A percentile compares a stretch with the other conserved stretches of the same genome.
Conservation (phyloP, 1,140 invertebrate genomes). For the Atta texana region DNA sequence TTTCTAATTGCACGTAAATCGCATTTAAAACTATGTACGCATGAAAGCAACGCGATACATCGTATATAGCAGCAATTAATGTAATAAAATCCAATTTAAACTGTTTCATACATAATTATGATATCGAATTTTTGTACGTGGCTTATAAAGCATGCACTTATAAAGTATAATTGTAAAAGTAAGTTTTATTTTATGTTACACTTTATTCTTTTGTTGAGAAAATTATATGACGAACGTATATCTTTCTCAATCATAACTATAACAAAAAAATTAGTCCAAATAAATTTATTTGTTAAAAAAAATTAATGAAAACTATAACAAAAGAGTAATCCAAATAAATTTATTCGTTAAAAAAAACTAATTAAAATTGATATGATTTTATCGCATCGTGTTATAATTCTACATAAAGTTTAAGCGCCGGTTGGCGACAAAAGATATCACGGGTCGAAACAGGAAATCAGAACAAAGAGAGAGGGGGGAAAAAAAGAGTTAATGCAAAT, state of each 20-base stretch:
- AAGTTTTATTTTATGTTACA: background rate
- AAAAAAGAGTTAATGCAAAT: constrained; percentile 56
- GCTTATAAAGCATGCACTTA: background rate
- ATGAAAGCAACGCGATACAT: background rate
- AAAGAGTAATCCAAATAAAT: no score
- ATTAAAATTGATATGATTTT: constrained; percentile 48
- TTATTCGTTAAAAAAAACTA: constrained; percentile 25
- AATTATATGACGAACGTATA: background rate
- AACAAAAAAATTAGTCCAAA: no score
- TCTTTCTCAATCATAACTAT: background rate
- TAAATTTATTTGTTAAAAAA: background rate
- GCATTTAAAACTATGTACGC: constrained; percentile 1
- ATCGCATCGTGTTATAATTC: constrained; percentile 40
- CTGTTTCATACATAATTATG: background rate
- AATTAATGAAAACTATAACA: constrained; percentile 7
- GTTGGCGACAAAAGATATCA: constrained; percentile 57
- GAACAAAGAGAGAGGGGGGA: background rate
- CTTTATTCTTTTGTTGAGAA: background rate
- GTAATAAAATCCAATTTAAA: constrained; percentile 24
- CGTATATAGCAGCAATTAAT: background rate
- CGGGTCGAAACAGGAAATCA: constrained; percentile 41
- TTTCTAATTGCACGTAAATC: constrained; percentile 44
- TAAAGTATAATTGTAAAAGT: background rate
- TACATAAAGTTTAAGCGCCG: constrained; percentile 47
- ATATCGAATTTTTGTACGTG: background rate